Conservation (phyloP, 2,113 vertebrate genomes). For the Sphaerodactylus townsendi region DNA sequence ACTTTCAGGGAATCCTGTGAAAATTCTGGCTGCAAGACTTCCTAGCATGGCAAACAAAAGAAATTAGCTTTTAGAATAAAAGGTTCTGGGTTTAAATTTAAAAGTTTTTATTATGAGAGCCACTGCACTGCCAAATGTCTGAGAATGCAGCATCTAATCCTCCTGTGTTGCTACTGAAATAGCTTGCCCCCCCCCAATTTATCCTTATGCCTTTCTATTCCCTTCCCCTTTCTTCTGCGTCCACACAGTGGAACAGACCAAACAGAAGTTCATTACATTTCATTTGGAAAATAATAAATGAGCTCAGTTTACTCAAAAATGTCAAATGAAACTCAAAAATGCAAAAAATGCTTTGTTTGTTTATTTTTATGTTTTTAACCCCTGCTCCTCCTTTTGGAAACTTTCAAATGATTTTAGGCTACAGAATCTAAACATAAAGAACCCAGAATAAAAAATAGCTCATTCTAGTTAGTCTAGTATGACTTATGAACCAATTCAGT, state of each 20-base stretch:
- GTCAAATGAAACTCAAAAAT: background rate
- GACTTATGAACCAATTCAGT: background rate
- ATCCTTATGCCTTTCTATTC: background rate
- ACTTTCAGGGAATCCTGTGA: conserved; percentile 58
- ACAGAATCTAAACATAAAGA: background rate
- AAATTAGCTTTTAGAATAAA: conserved; percentile 32
- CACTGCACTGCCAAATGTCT: conserved; percentile 26
- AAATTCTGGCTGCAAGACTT: conserved; percentile 29
- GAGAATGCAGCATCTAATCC: background rate
- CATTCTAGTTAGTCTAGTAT: background rate
- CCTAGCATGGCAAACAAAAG: conserved; percentile 61
- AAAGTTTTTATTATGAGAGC: conserved; percentile 47
- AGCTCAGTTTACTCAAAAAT: background rate
- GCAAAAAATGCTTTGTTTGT: accelerated
- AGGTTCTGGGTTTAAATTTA: conserved; percentile 44
- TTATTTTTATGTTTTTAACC: background rate
- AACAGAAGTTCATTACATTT: accelerated
- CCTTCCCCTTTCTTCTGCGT: background rate
- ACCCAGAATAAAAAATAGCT: background rate
- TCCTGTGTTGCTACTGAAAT: conserved; percentile 2
- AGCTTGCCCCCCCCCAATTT: too few relatives aligned
- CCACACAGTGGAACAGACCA: accelerated
- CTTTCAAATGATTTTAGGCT: background rate
- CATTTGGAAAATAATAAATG: background rate
- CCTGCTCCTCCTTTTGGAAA: background rate